Evolutionary conservation across 1,140 invertebrate species (phyloP).

Genomic region (Oscheius sp.): DNA sequence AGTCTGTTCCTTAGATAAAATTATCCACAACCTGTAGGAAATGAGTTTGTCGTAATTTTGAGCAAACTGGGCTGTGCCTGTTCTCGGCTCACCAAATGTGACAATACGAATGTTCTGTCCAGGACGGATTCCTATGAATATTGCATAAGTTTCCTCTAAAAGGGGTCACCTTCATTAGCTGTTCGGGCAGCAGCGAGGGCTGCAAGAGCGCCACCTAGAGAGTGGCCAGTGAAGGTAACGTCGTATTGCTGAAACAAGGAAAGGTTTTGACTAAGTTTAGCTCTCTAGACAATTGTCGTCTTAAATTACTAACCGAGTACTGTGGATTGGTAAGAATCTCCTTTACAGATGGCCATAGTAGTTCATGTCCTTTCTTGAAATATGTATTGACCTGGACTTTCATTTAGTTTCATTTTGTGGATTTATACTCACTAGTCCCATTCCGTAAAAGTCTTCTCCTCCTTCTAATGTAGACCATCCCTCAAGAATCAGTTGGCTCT

Average conservation of each 20-base stretch:
- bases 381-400: slow-evolving; percentile 6
- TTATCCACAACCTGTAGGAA: not conserved
- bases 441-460: slow-evolving; percentile 6
- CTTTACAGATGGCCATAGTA: slow-evolving; percentile 7
- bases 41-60: not conserved
- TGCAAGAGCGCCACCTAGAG: slow-evolving; percentile 9
- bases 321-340: not conserved
- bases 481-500: slow-evolving; percentile 9
- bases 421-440: not conserved
- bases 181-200: not conserved
- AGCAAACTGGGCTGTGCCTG: not conserved
- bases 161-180: not conserved
- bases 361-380: slow-evolving; percentile 8
- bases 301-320: not conserved
- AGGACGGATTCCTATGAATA: not conserved
- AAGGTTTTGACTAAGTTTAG: too few relatives aligned
- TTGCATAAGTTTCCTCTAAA: not conserved
- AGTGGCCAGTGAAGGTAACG: slow-evolving; percentile 10
- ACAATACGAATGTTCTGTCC: not conserved
- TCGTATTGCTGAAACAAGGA: not conserved
- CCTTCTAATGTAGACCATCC: not conserved
- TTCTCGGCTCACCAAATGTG: slow-evolving; percentile 14
- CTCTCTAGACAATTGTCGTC: not conserved
- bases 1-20: not conserved
- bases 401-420: too few relatives aligned